Conservation (phyloP, 2,113 vertebrate species). For the Burhinus oedicnemus region DNA sequence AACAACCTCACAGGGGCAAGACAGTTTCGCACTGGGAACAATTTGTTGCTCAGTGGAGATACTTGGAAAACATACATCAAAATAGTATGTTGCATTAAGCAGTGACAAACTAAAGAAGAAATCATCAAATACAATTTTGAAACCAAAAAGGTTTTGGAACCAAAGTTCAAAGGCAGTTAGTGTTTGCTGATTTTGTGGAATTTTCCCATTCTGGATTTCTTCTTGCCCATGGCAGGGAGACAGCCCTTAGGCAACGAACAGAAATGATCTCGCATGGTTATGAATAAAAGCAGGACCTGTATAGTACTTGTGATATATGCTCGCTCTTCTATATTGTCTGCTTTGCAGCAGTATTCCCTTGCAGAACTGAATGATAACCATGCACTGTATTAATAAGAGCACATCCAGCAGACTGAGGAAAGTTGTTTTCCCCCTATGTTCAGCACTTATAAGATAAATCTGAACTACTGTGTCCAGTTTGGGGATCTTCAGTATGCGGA, state of each 20-base stretch:
- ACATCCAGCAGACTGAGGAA: not conserved
- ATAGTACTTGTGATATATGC: not conserved
- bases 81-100: not conserved
- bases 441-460: not conserved
- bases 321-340: not conserved
- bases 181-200: not conserved
- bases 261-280: not conserved
- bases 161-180: not conserved
- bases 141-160: not conserved
- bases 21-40: not conserved
- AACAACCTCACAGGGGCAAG: not conserved
- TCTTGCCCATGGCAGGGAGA: not conserved
- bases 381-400: fast-evolving
- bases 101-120: not conserved
- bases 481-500: not conserved
- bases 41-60: not conserved
- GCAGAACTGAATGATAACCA: not conserved
- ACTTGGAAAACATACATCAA: not conserved
- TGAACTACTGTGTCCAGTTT: not conserved
- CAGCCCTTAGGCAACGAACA: not conserved
- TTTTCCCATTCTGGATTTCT: not conserved
- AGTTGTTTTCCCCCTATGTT: not conserved
- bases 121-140: not conserved
- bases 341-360: not conserved
- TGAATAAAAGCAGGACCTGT: not conserved